Conservation (phyloP, 2,113 vertebrate species). For the Hippocampus zosterae region DNA sequence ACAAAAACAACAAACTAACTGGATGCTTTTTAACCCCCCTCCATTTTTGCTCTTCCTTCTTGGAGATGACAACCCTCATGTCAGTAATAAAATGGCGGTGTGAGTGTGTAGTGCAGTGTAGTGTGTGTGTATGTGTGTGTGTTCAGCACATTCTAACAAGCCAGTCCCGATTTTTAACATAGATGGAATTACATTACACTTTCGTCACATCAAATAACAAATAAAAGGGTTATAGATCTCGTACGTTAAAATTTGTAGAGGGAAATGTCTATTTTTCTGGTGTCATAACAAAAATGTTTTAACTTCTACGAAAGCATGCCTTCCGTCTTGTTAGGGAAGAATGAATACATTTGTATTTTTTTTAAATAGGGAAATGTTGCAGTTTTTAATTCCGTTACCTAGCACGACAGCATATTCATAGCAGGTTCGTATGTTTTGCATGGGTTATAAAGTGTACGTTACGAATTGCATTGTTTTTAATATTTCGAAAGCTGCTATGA, state of each 20-base stretch:
- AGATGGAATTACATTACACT: neutral
- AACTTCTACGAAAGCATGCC: neutral
- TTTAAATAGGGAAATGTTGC: neutral
- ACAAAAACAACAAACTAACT: neutral
- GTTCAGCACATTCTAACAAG: constrained; percentile 26
- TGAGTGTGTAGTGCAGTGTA: constrained; percentile 40
- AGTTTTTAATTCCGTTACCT: neutral
- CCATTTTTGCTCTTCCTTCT: constrained; percentile 21
- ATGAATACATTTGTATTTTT: neutral
- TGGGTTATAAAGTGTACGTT: neutral
- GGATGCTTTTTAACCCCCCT: neutral
- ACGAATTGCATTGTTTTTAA: neutral
- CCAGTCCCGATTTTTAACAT: constrained; percentile 7
- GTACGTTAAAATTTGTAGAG: constrained; percentile 1
- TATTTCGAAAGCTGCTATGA: neutral
- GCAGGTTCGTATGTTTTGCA: neutral
- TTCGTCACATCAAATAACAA: neutral
- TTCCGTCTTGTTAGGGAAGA: neutral
- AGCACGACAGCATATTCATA: neutral
- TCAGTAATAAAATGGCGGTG: constrained; percentile 70
- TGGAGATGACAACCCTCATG: constrained; percentile 44
- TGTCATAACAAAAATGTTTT: constrained; percentile 2
- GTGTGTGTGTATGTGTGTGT: constrained; percentile 21
- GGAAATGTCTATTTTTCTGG: neutral
- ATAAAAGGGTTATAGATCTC: neutral